Evolutionary conservation across 2,113 vertebrate species (phyloP), one percentile per base, ranked within the genome.

Genomic region (Hyperoodon ampullatus): DNA sequence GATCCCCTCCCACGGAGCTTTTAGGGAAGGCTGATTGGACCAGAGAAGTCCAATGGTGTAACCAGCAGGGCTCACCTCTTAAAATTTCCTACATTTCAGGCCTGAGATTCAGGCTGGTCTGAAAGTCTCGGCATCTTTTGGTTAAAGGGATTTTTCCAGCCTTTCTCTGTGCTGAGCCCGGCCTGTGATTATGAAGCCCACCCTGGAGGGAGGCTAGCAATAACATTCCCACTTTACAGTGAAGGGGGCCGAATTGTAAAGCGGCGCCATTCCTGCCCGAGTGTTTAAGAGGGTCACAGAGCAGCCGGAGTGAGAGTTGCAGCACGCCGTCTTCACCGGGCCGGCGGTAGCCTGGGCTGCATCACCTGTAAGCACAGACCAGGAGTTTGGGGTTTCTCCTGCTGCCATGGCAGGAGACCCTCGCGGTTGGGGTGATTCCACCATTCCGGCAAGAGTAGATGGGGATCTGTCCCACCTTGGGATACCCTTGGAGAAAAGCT

Each of bases 251-350:
- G 0, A 81, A 53, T 78, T 92, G 72, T 96, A 92, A 92, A 95
- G 93, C 28, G 58, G 26, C 1, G 0, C 92, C 68, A n/a, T 95
- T 82, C 85, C 39, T 55, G 77, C 53, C 72, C 78, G 83, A n/a
- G 80, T 1, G 0, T 68, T 65, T 92, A 60, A 77, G 97, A 93
- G 87, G 82, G 77, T 95, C 89, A 75, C 72, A 53, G 82, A 84
- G 72, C 74, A 86, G 75, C 42, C 4, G 2, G 28, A 71, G 7
- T 35, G 65, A 86, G 65, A 77, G 65, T 26, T 4, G 4, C 72
- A 60, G 88, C 66, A 14, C 1, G 1, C n/a, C 15, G 50, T 47
- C 18, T 65, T 55, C 16, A 13, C 14, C 0, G 39, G 35, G 58
- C 55, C 9, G 0, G 81, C 0, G 1, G 77, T 21, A 24, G 10